Base-by-base conservation (phyloP, 1,140 invertebrate genomes). In the Ooceraea biroi region DNA sequence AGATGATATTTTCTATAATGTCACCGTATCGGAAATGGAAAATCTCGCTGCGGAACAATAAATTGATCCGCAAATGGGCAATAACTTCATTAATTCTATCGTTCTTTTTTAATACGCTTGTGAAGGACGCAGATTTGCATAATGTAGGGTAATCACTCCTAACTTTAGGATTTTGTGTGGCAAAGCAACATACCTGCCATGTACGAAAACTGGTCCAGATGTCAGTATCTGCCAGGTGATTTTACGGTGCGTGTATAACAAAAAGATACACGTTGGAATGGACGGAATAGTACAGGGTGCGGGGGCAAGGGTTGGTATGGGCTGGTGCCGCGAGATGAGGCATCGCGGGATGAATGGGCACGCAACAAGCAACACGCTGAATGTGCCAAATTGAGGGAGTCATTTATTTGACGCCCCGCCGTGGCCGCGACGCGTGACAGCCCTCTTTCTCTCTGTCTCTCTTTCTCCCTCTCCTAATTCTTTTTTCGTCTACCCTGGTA, bases 361-460 rank as follows among this genome's bases (percentile, higher is more conserved):
- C 83, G 91, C 91, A 91, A 91, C 90, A 90, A 92, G 91, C 91
- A 89, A 85, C 82, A 72, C 74, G 85, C 63, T 85, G 89, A 90
- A 91, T 91, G 86, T 90, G 90, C 90, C 90, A 91, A 92, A 91
- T 91, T 90, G 89, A 86, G 84, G 82, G 71, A 73, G 83, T 87
- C 83, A 88, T 89, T 89, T 89, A 76, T 87, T 89, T 89, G 88
- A 89, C 77, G 69, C 72, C 44, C 66, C 27, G 83, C 74, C 87
- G 86, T 30, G 52, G 66, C 57, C 77, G 60, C 80, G 73, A 60
- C 85, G 52, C 77, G 60, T 88, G 78, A 83, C 86, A 80, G 86
- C 84, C 84, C 63, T 69, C 55, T 85, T 50, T 65, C 82, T 41
- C 68, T 48, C 14, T 65, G 27, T 68, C 44, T 52, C 14, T 36